Evolutionary conservation across 2,797 vertebrate species (phyloP).

Genomic region (Sebastes steindachneri): DNA sequence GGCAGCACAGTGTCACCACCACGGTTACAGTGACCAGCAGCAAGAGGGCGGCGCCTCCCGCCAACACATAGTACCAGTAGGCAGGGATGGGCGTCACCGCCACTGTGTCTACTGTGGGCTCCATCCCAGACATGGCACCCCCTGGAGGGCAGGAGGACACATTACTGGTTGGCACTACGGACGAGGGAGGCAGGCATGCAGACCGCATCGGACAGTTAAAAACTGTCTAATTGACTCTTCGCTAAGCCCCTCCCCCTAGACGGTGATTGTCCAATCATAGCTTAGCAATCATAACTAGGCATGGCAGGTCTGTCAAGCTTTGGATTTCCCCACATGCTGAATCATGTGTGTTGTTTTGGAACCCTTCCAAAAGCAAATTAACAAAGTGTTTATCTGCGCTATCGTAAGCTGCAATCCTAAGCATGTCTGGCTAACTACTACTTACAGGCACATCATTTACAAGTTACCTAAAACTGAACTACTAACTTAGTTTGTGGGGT

Average conservation of each 20-base stretch:
- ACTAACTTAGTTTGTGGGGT: neutral
- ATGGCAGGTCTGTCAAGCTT: slow-evolving; percentile 48
- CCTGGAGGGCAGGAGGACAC: slow-evolving; percentile 94
- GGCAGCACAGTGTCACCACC: slow-evolving; percentile 95
- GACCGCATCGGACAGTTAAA: slow-evolving; percentile 25
- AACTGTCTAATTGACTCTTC: slow-evolving; percentile 9
- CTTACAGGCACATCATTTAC: neutral
- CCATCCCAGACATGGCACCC: slow-evolving; percentile 94
- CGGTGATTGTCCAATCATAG: neutral
- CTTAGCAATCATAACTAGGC: neutral
- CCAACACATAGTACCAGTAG: slow-evolving; percentile 99
- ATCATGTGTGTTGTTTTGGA: neutral
- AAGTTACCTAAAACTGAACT: neutral
- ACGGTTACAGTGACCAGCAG: slow-evolving; percentile 92
- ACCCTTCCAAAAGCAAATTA: neutral
- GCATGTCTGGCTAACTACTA: neutral
- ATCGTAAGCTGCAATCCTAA: neutral
- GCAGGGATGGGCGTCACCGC: slow-evolving; percentile 93
- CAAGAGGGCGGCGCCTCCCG: slow-evolving; percentile 93
- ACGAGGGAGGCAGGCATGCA: slow-evolving; percentile 73
- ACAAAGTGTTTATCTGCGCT: neutral
- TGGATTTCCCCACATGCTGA: slow-evolving; percentile 21
- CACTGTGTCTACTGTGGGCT: slow-evolving; percentile 98
- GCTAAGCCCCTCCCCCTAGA: neutral
- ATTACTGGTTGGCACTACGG: slow-evolving; percentile 67